Percentiles rank a stretch among this genome's conserved stretches.
These are phyloP conservation scores for Pseudomyrmex concolor DNA, from an alignment of 1,140 invertebrate species.

Conservation along the genomic window DNA sequence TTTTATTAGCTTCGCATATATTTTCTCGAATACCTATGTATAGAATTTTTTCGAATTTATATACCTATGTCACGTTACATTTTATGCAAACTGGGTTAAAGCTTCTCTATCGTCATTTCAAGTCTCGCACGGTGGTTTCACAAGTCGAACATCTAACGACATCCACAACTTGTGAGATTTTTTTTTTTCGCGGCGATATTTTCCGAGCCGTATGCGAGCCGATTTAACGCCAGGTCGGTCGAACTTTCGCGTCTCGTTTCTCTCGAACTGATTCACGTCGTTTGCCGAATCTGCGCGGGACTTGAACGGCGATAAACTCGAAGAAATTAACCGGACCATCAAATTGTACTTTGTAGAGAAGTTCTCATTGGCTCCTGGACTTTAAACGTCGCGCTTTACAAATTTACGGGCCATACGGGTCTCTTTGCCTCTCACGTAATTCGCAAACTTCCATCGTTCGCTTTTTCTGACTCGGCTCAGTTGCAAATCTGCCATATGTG, in stretches of 20 bases:
- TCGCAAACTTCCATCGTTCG: constrained; percentile 61
- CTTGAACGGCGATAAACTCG: constrained; percentile 66
- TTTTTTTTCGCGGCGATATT: constrained; percentile 4
- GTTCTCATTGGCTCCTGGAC: constrained; percentile 68
- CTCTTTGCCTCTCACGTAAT: constrained; percentile 63
- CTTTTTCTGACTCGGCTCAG: constrained; percentile 24
- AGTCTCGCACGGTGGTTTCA: background rate
- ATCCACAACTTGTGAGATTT: background rate
- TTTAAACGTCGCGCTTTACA: constrained; percentile 62
- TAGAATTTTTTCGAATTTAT: too few relatives aligned
- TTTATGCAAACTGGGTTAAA: background rate
- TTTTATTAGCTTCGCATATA: too few relatives aligned
- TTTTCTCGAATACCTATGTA: too few relatives aligned
- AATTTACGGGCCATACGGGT: constrained; percentile 64
- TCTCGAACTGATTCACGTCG: constrained; percentile 36
- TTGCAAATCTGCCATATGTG: background rate
- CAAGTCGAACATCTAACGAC: constrained; percentile 3
- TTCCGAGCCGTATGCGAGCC: constrained; percentile 21
- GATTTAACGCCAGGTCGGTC: constrained; percentile 36
- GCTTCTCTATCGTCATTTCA: background rate
- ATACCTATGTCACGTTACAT: background rate
- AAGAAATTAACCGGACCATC: constrained; percentile 72
- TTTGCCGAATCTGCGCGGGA: constrained; percentile 54
- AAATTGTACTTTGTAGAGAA: constrained; percentile 73
- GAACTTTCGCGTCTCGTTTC: constrained; percentile 31